Evolutionary conservation across 2,113 vertebrate species (phyloP).

Genomic region (Psammodynastes pulverulentus): DNA sequence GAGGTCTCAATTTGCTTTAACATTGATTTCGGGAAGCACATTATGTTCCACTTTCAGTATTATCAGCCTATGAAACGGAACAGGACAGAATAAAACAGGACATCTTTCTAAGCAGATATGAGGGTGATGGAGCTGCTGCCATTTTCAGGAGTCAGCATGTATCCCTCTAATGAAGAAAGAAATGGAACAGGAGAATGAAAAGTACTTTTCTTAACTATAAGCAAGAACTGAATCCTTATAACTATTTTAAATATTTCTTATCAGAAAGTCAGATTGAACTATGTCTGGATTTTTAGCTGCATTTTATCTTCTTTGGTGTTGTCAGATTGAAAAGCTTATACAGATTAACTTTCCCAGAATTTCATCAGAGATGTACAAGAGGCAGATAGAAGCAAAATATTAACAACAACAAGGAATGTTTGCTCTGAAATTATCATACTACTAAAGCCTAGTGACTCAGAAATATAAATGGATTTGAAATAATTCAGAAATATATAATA

Average conservation of each 20-base stretch:
- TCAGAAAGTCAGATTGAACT: constrained; percentile 10
- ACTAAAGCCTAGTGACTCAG: neutral
- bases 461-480: neutral
- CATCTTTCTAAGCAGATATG: neutral
- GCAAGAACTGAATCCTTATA: constrained; percentile 29
- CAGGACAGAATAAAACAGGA: neutral
- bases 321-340: constrained; percentile 31
- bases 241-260: constrained; percentile 35
- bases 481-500: neutral
- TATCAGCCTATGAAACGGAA: neutral
- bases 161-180: constrained; percentile 21
- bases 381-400: constrained; percentile 38
- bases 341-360: constrained; percentile 53
- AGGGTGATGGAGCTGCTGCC: neutral
- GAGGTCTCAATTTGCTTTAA: neutral
- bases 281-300: constrained; percentile 18
- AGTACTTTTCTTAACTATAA: constrained; percentile 41
- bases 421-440: neutral
- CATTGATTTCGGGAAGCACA: neutral
- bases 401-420: constrained; percentile 45
- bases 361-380: constrained; percentile 42
- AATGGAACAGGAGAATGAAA: constrained; percentile 39
- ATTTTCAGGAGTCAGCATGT: neutral
- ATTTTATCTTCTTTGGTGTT: constrained; percentile 31
- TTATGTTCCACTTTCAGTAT: neutral